Percentiles rank a stretch among this genome's conserved stretches.
phyloP scores from a whole-genome alignment of 1,140 invertebrate species.

The Wiebesia pumilae region DNA sequence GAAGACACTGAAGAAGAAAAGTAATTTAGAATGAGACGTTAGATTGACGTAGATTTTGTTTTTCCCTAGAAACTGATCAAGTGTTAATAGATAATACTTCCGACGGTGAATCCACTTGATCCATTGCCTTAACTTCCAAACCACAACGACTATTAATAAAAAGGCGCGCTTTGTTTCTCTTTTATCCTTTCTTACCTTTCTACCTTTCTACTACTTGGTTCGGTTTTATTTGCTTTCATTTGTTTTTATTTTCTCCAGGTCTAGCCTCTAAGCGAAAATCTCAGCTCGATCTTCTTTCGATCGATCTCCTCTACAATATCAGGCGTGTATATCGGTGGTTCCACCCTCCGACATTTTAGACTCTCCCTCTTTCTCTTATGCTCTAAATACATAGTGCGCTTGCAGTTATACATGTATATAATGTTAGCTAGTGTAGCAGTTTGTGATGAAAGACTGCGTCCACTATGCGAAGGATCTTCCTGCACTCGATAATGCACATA shows the following conservation, averaged over 20 bases:
- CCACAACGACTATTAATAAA: not conserved
- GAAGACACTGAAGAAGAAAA: not conserved
- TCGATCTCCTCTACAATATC: conserved; percentile 31
- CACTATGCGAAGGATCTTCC: not conserved
- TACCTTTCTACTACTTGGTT: not conserved
- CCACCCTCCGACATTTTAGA: not conserved
- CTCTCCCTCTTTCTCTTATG: not conserved
- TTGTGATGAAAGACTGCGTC: conserved; percentile 25
- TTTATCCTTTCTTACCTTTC: too few relatives aligned
- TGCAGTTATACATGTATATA: not conserved
- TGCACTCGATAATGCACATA: conserved; percentile 35
- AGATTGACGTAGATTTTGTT: conserved; percentile 5
- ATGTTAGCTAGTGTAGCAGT: not conserved
- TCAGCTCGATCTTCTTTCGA: conserved; percentile 35
- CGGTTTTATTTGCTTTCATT: not conserved
- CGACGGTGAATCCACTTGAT: conserved; percentile 46
- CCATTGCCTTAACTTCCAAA: conserved; percentile 24
- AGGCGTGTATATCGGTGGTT: conserved; percentile 23
- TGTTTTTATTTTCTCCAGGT: not conserved
- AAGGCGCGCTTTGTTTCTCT: not conserved
- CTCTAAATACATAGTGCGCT: not conserved
- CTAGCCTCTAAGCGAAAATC: not conserved
- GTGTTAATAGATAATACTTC: conserved; percentile 62
- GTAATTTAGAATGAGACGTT: conserved; percentile 5
- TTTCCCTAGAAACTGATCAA: conserved; percentile 52